These are phyloP conservation scores for Festucalex cinctus DNA, from an alignment of 2,113 vertebrate genomes.

Conservation along the genomic window DNA sequence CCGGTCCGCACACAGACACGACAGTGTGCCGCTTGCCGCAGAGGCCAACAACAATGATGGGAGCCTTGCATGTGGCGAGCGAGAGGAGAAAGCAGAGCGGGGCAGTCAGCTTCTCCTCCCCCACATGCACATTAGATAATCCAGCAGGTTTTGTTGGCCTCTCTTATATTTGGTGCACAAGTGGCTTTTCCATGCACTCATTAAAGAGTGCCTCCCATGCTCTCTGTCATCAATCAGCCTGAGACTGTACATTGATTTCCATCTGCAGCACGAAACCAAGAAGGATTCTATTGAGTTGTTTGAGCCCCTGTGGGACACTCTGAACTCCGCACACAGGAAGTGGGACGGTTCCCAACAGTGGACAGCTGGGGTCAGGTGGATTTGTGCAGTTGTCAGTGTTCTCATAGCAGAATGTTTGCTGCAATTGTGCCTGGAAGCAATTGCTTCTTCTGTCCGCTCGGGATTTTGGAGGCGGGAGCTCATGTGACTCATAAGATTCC, in stretches of 20 bases:
- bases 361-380: slow-evolving; percentile 30
- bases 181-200: slow-evolving; percentile 53
- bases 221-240: slow-evolving; percentile 37
- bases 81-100: slow-evolving; percentile 45
- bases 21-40: slow-evolving; percentile 70
- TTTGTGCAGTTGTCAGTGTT: slow-evolving; percentile 37
- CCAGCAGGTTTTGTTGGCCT: slow-evolving; percentile 66
- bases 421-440: slow-evolving; percentile 44
- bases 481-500: slow-evolving; percentile 37
- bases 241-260: slow-evolving; percentile 50
- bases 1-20: slow-evolving; percentile 54
- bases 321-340: slow-evolving; percentile 34
- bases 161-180: slow-evolving; percentile 40
- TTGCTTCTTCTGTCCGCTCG: slow-evolving; percentile 53
- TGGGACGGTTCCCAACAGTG: slow-evolving; percentile 23
- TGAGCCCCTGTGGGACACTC: slow-evolving; percentile 26
- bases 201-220: slow-evolving; percentile 55
- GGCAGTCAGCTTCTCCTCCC: slow-evolving; percentile 28
- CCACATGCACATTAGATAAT: slow-evolving; percentile 43
- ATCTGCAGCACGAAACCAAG: slow-evolving; percentile 38
- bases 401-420: slow-evolving; percentile 55
- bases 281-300: slow-evolving; percentile 34
- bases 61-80: slow-evolving; percentile 54
- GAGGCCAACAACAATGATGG: slow-evolving; percentile 58
- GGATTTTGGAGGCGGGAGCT: slow-evolving; percentile 46